These are phyloP conservation scores for Cebidichthys violaceus DNA, from an alignment of 2,113 vertebrate genomes.

Conservation along the genomic window DNA sequence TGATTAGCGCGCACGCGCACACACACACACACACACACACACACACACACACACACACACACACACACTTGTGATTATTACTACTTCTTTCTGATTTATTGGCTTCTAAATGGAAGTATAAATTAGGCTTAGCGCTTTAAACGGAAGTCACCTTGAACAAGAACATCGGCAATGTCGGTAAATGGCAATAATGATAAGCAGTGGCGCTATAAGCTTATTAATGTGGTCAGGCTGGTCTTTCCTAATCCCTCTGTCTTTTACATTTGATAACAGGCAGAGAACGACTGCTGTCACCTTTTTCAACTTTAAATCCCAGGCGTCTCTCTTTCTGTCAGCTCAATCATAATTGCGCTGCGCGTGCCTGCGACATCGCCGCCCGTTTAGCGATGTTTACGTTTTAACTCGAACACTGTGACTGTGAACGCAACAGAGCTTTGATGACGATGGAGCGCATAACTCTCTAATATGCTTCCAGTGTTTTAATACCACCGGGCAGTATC, in stretches of 20 bases:
- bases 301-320: constrained; percentile 50
- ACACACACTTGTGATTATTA: constrained; percentile 37
- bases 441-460: constrained; percentile 7
- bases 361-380: not conserved
- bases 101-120: constrained; percentile 59
- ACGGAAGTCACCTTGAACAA: constrained; percentile 77
- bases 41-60: no score
- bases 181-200: constrained; percentile 72
- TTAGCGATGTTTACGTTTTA: not conserved
- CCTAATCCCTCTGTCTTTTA: constrained; percentile 67
- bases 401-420: constrained; percentile 12
- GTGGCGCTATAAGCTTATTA: constrained; percentile 69
- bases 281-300: constrained; percentile 56
- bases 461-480: constrained; percentile 34
- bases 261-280: constrained; percentile 57
- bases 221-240: constrained; percentile 57
- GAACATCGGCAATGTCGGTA: constrained; percentile 58
- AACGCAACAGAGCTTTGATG: not conserved
- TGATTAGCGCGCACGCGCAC: no score
- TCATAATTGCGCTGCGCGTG: constrained; percentile 20
- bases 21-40: no score
- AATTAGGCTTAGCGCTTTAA: constrained; percentile 64
- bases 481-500: constrained; percentile 44
- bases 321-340: constrained; percentile 20
- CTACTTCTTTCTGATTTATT: constrained; percentile 62